Evolutionary conservation across 1,140 invertebrate species (phyloP).

Genomic region (Drosophila asahinai): DNA sequence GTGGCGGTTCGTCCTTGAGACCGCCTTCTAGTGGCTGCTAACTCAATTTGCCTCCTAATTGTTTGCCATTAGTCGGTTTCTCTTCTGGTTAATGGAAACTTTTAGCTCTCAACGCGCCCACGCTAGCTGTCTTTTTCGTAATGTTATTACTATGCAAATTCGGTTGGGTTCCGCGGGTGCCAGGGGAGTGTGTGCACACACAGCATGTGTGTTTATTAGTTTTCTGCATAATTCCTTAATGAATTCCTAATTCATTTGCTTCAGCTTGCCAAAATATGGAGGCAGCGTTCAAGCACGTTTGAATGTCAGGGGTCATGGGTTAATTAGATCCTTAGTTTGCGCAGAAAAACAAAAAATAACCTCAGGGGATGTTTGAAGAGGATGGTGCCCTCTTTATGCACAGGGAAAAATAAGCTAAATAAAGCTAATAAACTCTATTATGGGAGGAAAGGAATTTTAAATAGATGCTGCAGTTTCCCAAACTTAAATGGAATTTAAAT

Average conservation of each 20-base stretch:
- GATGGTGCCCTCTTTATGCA: not conserved
- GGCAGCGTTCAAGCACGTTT: not conserved
- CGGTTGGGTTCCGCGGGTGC: not conserved
- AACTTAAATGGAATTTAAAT: too few relatives aligned
- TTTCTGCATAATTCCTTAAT: constrained; percentile 3
- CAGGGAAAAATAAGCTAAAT: not conserved
- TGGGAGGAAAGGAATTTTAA: not conserved
- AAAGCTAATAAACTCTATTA: too few relatives aligned
- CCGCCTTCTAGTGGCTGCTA: constrained; percentile 46
- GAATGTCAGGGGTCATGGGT: constrained; percentile 13
- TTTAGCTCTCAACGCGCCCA: constrained; percentile 4
- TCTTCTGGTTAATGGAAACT: constrained; percentile 32
- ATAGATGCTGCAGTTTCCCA: too few relatives aligned
- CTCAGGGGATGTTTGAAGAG: constrained; percentile 21
- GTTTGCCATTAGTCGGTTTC: constrained; percentile 53
- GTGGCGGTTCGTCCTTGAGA: constrained; percentile 36
- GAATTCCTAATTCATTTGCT: constrained; percentile 1
- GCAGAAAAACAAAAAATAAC: constrained; percentile 12
- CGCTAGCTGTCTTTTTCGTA: constrained; percentile 7
- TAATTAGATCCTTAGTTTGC: constrained; percentile 16
- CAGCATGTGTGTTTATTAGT: constrained; percentile 15
- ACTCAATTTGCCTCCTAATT: constrained; percentile 74
- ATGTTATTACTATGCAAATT: constrained; percentile 44
- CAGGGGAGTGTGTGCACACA: not conserved
- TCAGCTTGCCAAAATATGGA: not conserved